phyloP scores from a whole-genome alignment of 2,888 invertebrate species.

The Protula sp. region DNA sequence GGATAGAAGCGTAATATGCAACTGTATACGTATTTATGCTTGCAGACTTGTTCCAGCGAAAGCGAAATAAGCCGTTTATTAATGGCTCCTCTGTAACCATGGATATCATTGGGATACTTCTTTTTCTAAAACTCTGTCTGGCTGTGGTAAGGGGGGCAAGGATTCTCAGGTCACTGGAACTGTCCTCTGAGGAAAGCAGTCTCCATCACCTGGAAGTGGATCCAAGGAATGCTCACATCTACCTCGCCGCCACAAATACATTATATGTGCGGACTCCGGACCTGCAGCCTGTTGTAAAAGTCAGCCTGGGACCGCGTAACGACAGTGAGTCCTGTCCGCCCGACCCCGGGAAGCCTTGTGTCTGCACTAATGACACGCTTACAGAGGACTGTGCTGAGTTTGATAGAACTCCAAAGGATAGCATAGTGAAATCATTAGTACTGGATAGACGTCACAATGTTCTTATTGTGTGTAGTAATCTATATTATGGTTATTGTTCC shows the following conservation, averaged over 20 bases:
- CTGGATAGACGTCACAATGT: background rate
- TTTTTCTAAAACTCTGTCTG: no score
- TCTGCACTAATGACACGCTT: background rate
- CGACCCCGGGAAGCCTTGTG: background rate
- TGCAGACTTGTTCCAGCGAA: no score
- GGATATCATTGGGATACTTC: no score
- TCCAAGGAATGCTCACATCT: no score
- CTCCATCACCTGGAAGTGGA: no score
- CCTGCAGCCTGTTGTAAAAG: background rate
- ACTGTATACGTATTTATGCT: no score
- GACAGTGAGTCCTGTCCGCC: background rate
- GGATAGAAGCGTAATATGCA: no score
- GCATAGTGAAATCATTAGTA: background rate
- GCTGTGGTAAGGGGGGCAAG: no score
- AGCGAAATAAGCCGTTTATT: no score
- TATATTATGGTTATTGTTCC: background rate
- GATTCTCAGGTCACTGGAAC: no score
- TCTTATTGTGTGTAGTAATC: background rate
- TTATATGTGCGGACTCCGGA: background rate
- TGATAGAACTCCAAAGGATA: background rate
- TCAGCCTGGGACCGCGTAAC: background rate
- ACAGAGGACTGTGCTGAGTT: background rate
- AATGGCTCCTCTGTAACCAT: no score
- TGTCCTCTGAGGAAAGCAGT: no score
- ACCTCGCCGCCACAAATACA: background rate